A percentile compares a stretch with the other conserved stretches of the same genome.
phyloP scores from a whole-genome alignment of 2,113 vertebrate genomes.

The Stigmatopora argus region DNA sequence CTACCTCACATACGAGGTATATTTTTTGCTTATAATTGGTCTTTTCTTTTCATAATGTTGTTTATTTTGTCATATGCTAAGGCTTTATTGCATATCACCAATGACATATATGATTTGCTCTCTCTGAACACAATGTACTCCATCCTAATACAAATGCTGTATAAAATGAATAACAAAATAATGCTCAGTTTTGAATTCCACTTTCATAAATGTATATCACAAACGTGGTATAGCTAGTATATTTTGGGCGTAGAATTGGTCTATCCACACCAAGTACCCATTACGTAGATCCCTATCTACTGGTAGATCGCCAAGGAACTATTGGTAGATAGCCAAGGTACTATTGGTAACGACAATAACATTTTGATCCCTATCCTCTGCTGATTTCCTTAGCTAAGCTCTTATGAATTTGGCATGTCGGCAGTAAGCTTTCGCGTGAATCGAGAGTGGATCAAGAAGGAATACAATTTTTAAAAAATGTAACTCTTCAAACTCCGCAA shows the following conservation, averaged over 20 bases:
- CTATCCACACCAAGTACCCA: neutral
- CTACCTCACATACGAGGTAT: slow-evolving; percentile 94
- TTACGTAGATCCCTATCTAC: neutral
- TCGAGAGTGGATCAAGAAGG: no score
- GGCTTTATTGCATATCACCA: neutral
- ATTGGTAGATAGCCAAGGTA: no score
- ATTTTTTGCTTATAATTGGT: neutral
- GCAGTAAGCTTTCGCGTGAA: no score
- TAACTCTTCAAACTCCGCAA: no score
- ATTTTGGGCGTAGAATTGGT: neutral
- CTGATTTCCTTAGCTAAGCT: no score
- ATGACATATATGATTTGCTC: neutral
- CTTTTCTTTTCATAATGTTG: neutral
- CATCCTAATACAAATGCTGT: neutral
- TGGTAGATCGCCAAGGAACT: no score
- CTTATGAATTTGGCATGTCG: no score
- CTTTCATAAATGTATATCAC: neutral
- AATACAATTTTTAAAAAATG: no score
- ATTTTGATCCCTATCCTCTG: no score
- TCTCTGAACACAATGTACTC: neutral
- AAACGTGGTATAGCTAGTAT: neutral
- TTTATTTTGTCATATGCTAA: neutral
- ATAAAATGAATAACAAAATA: neutral
- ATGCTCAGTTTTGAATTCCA: neutral
- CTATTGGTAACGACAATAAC: no score